Conservation (phyloP, 2,888 invertebrate genomes). For the Diplolepis rosae region DNA sequence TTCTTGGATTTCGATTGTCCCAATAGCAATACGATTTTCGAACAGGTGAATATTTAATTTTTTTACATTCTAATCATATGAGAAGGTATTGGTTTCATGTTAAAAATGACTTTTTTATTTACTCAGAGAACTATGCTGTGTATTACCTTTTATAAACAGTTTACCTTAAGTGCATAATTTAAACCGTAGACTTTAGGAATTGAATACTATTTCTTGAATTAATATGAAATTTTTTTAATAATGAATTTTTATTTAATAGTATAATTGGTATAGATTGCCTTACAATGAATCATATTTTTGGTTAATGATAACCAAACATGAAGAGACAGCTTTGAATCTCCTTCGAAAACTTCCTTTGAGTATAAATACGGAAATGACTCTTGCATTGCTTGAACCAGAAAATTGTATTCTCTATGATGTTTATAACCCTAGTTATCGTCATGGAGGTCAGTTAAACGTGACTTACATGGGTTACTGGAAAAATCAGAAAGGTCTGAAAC, state of each 20-base stretch:
- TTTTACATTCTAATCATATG: not conserved
- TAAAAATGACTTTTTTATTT: not conserved
- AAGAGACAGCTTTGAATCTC: constrained; percentile 45
- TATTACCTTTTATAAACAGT: constrained; percentile 39
- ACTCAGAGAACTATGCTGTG: not conserved
- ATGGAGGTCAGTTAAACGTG: constrained; percentile 58
- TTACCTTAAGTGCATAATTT: no score
- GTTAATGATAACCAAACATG: constrained; percentile 51
- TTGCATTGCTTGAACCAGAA: constrained; percentile 45
- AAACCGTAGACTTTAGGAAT: no score
- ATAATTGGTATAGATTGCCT: constrained; percentile 47
- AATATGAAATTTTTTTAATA: no score
- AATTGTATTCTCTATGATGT: constrained; percentile 58
- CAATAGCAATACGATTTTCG: constrained; percentile 49
- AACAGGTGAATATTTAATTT: constrained; percentile 49
- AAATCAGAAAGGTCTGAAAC: constrained; percentile 46
- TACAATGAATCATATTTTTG: constrained; percentile 65
- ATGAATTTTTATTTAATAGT: no score
- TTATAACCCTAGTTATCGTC: constrained; percentile 64
- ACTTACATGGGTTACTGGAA: constrained; percentile 60
- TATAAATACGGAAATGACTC: constrained; percentile 59
- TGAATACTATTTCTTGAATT: no score
- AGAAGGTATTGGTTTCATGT: not conserved
- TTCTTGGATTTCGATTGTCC: constrained; percentile 58
- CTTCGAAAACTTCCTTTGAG: constrained; percentile 54